Conservation (phyloP, 2,113 vertebrate species). For the Lamprotornis superbus region DNA sequence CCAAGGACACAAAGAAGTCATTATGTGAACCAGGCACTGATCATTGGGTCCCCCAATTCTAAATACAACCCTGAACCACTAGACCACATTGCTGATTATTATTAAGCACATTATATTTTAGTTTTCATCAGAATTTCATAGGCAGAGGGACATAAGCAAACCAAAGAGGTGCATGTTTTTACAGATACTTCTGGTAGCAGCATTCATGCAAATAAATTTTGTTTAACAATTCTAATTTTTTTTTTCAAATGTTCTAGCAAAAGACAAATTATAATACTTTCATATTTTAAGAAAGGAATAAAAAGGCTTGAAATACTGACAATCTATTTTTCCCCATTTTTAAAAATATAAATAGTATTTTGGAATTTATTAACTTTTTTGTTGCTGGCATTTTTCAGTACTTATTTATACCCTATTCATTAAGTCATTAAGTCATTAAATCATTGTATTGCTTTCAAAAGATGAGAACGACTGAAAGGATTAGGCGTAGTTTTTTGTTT, state of each 20-base stretch:
- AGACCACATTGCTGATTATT: constrained; percentile 8
- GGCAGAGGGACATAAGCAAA: background rate
- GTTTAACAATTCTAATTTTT: background rate
- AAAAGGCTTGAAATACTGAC: background rate
- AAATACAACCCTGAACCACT: background rate
- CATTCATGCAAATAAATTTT: background rate
- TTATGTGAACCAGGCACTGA: background rate
- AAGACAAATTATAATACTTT: background rate
- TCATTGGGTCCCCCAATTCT: background rate
- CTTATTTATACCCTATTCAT: background rate
- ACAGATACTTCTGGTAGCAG: background rate
- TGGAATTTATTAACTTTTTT: background rate
- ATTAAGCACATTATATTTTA: background rate
- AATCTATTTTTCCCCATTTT: background rate
- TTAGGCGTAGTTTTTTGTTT: background rate
- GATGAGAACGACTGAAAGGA: background rate
- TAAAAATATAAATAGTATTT: background rate
- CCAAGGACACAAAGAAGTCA: background rate
- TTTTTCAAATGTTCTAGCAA: background rate
- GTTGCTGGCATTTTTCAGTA: background rate
- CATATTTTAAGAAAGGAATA: background rate
- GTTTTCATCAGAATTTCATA: constrained; percentile 26
- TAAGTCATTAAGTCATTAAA: background rate
- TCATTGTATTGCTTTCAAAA: background rate
- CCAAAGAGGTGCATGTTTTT: background rate